phyloP scores from a whole-genome alignment of 2,797 vertebrate species.

The Hylomyscus alleni region DNA sequence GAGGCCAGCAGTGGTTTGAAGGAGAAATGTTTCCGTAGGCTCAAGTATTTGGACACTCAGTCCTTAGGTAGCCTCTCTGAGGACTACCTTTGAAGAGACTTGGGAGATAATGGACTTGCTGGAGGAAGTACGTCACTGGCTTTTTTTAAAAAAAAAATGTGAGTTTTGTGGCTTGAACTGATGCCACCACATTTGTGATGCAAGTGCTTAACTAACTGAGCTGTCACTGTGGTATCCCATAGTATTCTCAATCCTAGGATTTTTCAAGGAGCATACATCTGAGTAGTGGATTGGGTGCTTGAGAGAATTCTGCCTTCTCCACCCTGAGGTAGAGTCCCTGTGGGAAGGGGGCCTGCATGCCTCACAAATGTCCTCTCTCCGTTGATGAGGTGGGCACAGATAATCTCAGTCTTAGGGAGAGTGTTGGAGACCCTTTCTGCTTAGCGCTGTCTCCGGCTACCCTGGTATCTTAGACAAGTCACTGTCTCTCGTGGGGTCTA shows the following conservation, averaged over 20 bases:
- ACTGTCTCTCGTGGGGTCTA: not conserved
- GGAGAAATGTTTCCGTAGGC: not conserved
- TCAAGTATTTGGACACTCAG: not conserved
- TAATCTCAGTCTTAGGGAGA: not conserved
- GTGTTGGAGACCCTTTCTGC: not conserved
- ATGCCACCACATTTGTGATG: not conserved
- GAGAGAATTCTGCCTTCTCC: not conserved
- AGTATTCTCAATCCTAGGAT: not conserved
- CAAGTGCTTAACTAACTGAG: not conserved
- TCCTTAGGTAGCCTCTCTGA: not conserved
- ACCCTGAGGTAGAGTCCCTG: too few species aligned
- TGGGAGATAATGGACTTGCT: not conserved
- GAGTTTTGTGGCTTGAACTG: not conserved
- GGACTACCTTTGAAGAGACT: not conserved
- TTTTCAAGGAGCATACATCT: not conserved
- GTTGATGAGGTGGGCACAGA: not conserved
- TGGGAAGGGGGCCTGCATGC: not conserved
- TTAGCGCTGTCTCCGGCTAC: not conserved
- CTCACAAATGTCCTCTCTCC: not conserved
- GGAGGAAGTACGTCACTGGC: not conserved
- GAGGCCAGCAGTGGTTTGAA: not conserved
- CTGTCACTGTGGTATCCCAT: not conserved
- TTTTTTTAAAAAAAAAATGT: not conserved
- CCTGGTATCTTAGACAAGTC: not conserved
- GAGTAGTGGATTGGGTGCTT: not conserved